phyloP scores from a whole-genome alignment of 2,888 invertebrate genomes.

The Amphipyra berbera region DNA sequence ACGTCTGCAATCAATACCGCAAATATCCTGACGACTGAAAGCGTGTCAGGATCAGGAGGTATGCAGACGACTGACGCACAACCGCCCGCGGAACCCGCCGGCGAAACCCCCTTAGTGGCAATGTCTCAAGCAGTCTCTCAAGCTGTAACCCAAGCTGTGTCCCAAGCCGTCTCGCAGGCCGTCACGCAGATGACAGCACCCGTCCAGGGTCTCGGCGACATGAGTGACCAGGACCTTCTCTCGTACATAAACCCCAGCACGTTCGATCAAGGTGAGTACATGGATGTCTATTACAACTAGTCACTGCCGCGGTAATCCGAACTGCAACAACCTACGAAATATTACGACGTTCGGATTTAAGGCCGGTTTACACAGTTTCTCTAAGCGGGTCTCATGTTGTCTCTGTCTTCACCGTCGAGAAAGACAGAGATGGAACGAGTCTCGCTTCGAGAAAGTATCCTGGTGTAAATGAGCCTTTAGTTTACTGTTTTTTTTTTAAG shows the following conservation, averaged over 20 bases:
- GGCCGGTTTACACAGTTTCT: too few species aligned
- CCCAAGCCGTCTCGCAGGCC: conserved; percentile 86
- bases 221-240: conserved; percentile 96
- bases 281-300: conserved; percentile 72
- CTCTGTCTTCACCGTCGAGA: too few species aligned
- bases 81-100: conserved; percentile 76
- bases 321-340: conserved; percentile 20
- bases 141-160: conserved; percentile 85
- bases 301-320: conserved; percentile 47
- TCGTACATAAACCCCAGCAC: conserved; percentile 97
- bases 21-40: conserved; percentile 82
- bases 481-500: conserved; percentile 13
- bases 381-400: too few species aligned
- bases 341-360: conserved; percentile 36
- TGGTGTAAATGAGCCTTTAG: too few species aligned
- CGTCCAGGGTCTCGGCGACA: conserved; percentile 93
- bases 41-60: conserved; percentile 62
- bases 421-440: too few species aligned
- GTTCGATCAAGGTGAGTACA: conserved; percentile 94
- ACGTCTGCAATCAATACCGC: conserved; percentile 89
- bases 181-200: conserved; percentile 90
- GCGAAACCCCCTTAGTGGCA: conserved; percentile 80
- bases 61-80: conserved; percentile 68
- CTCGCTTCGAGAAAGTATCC: too few species aligned
- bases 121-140: conserved; percentile 89